phyloP scores from a whole-genome alignment of 2,797 vertebrate genomes.

The Malacoraja senta region DNA sequence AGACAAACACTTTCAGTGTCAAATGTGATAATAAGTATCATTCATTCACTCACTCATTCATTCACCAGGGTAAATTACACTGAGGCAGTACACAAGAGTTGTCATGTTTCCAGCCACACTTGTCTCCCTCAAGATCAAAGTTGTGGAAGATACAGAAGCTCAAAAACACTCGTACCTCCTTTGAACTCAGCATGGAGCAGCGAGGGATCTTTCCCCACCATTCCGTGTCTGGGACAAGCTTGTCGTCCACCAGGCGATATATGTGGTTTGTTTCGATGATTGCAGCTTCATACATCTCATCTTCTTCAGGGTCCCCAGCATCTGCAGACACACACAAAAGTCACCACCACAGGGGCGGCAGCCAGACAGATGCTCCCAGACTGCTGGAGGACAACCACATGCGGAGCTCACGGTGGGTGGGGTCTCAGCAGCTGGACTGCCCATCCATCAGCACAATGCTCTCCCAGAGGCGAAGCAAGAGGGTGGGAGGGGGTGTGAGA shows the following conservation, averaged over 20 bases:
- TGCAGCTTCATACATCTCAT: constrained; percentile 60
- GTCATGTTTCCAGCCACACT: no score
- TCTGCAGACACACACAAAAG: constrained; percentile 44
- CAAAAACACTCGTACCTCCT: background rate
- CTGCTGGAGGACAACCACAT: background rate
- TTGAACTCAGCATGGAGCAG: constrained; percentile 51
- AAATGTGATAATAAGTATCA: no score
- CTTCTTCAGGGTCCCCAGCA: constrained; percentile 57
- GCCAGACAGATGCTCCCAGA: background rate
- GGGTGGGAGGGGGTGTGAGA: no score
- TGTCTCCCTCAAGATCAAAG: no score
- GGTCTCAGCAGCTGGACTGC: background rate
- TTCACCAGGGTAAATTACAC: no score
- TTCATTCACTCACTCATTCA: no score
- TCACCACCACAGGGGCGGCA: background rate
- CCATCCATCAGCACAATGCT: background rate
- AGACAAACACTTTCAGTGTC: no score
- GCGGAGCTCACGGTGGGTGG: background rate
- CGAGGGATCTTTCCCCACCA: constrained; percentile 62
- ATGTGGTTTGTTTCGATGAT: constrained; percentile 69
- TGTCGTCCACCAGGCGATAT: constrained; percentile 63
- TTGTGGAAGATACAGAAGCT: no score
- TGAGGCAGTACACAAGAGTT: no score
- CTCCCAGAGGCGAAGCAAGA: background rate
- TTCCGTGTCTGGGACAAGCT: constrained; percentile 61